Evolutionary conservation across 2,113 vertebrate species (phyloP).

Genomic region (Eupsittula cactorum): DNA sequence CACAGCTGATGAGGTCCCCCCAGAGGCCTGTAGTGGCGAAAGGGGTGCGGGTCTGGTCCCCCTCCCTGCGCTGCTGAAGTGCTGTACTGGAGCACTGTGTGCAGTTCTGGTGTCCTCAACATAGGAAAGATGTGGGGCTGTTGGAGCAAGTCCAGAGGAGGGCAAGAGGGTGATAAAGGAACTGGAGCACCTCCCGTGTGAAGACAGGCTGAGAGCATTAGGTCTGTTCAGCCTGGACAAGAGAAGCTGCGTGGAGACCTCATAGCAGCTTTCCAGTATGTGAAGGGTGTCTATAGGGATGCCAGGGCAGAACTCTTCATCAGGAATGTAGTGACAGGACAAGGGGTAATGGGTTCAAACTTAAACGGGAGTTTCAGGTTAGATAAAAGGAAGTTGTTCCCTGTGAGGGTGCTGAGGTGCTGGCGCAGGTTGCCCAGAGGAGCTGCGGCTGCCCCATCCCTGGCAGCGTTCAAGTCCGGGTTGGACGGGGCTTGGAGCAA

Average conservation of each 20-base stretch:
- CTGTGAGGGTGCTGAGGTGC: neutral
- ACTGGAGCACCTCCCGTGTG: neutral
- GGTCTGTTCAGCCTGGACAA: neutral
- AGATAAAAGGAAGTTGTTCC: neutral
- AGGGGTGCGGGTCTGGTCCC: neutral
- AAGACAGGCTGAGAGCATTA: neutral
- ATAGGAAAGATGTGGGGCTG: neutral
- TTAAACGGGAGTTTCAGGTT: neutral
- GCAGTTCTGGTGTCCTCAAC: neutral
- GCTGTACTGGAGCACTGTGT: neutral
- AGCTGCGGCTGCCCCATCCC: neutral
- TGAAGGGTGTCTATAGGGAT: neutral
- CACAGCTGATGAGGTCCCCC: neutral
- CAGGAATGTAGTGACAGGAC: neutral
- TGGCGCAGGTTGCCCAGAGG: neutral
- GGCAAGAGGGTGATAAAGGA: neutral
- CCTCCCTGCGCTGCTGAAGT: neutral
- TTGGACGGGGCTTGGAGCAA: neutral
- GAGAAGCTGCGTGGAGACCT: neutral
- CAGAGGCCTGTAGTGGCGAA: fast-evolving
- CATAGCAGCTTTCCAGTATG: neutral
- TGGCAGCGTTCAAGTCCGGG: neutral
- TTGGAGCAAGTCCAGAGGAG: neutral
- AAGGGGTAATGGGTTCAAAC: neutral
- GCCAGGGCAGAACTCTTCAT: neutral